These are phyloP conservation scores for Caiman crocodilus DNA, from an alignment of 2,797 vertebrate genomes.

Conservation along the genomic window DNA sequence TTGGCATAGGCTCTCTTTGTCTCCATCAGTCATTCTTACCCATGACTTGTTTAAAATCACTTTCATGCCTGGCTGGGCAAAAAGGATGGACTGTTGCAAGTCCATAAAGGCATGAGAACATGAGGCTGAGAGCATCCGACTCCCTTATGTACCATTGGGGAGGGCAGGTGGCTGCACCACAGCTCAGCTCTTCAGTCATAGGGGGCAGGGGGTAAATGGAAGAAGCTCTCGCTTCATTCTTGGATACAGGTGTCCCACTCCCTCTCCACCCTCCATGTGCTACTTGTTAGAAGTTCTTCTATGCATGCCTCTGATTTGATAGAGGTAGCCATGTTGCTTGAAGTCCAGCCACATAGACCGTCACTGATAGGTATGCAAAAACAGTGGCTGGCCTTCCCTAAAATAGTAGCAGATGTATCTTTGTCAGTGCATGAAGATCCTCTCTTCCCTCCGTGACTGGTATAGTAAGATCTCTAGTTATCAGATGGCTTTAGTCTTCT, in stretches of 20 bases:
- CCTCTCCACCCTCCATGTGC: too few relatives aligned
- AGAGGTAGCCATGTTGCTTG: too few relatives aligned
- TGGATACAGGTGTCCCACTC: background rate
- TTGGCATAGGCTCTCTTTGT: background rate
- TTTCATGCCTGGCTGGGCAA: background rate
- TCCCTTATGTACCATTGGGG: background rate
- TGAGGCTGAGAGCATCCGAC: background rate
- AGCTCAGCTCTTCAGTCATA: background rate
- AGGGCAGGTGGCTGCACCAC: background rate
- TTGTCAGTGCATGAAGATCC: too few relatives aligned
- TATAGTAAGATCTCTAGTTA: background rate
- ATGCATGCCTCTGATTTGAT: too few relatives aligned
- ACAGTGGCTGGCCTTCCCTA: too few relatives aligned
- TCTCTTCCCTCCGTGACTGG: too few relatives aligned
- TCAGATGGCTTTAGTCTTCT: background rate
- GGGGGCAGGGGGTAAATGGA: background rate
- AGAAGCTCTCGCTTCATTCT: background rate
- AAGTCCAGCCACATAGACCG: too few relatives aligned
- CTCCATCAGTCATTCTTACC: background rate
- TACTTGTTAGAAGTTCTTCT: too few relatives aligned
- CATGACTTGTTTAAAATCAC: background rate
- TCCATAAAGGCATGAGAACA: background rate
- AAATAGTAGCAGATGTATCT: too few relatives aligned
- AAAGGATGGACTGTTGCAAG: conserved; percentile 6
- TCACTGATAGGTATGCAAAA: too few relatives aligned